Evolutionary conservation across 2,888 invertebrate species (phyloP).

Genomic region (Polymixis lichenea): DNA sequence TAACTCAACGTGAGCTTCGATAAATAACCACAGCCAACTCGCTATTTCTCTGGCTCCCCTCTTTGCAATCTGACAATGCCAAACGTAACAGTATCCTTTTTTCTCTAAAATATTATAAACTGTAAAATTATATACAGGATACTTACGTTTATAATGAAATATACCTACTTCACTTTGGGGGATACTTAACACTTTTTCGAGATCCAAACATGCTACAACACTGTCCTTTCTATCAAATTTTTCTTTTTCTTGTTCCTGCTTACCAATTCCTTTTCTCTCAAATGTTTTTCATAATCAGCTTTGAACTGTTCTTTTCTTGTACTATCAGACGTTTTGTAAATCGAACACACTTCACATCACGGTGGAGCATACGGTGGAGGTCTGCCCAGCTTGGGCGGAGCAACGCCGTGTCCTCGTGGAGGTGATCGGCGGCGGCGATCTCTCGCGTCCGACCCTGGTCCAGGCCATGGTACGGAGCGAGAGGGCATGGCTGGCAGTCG

Average conservation of each 20-base stretch:
- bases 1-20: conserved; percentile 1
- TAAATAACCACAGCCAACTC: conserved; percentile 24
- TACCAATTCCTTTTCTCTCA: conserved; percentile 6
- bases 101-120: conserved; percentile 17
- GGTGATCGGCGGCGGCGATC: too few species aligned
- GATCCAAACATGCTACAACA: conserved; percentile 22
- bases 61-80: conserved; percentile 16
- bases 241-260: conserved; percentile 18
- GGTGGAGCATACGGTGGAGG: too few species aligned
- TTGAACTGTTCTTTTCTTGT: conserved; percentile 1
- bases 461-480: too few species aligned
- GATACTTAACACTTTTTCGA: conserved; percentile 38
- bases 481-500: too few species aligned
- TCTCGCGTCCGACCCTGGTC: too few species aligned
- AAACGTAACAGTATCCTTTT: conserved; percentile 27
- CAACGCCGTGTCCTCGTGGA: too few species aligned
- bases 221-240: conserved; percentile 1
- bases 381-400: too few species aligned
- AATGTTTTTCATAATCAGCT: background rate
- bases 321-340: background rate
- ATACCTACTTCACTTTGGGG: conserved; percentile 43
- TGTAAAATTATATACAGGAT: conserved; percentile 38
- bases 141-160: conserved; percentile 52
- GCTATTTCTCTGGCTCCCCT: conserved; percentile 18
- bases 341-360: background rate